These are phyloP conservation scores for Tromatobia lineatoria DNA, from an alignment of 2,888 invertebrate species.

Conservation along the genomic window DNA sequence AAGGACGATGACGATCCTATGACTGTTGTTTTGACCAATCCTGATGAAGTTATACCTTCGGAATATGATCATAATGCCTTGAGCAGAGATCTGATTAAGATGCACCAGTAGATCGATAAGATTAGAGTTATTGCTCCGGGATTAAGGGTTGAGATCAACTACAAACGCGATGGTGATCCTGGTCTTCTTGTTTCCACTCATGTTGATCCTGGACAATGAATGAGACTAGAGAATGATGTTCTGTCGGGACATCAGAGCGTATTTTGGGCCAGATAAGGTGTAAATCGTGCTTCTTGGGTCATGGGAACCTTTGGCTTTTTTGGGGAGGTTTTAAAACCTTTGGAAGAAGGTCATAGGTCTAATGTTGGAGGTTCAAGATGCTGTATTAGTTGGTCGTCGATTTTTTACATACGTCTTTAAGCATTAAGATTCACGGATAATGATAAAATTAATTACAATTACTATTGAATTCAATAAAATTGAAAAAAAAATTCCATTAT, in stretches of 20 bases:
- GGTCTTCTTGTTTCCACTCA: slow-evolving; percentile 29
- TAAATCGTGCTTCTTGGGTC: slow-evolving; percentile 32
- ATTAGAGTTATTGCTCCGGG: slow-evolving; percentile 15
- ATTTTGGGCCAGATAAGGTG: slow-evolving; percentile 23
- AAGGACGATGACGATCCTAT: slow-evolving; percentile 9
- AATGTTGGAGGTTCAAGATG: slow-evolving; percentile 35
- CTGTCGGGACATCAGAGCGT: slow-evolving; percentile 12
- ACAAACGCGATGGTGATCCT: slow-evolving; percentile 22
- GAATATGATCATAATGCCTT: slow-evolving; percentile 12
- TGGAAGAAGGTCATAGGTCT: slow-evolving; percentile 39
- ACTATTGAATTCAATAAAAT: too few species aligned
- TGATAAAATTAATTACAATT: too few species aligned
- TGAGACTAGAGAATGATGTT: slow-evolving; percentile 13
- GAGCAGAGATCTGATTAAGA: slow-evolving; percentile 33
- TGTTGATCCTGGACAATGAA: background rate
- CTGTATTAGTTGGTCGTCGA: slow-evolving; percentile 23
- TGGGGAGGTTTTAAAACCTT: slow-evolving; percentile 40
- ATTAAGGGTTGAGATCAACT: slow-evolving; percentile 28
- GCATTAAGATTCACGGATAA: too few species aligned
- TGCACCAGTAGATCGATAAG: slow-evolving; percentile 27
- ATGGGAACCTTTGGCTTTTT: slow-evolving; percentile 9
- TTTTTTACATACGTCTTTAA: slow-evolving; percentile 30
- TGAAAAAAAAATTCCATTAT: too few species aligned
- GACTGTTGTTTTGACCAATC: slow-evolving; percentile 12
- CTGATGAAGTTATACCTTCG: slow-evolving; percentile 27